A percentile compares a stretch with the other conserved stretches of the same genome.
Conservation (phyloP, 1,140 invertebrate species). For the Brachionus asplanchnoidis region DNA sequence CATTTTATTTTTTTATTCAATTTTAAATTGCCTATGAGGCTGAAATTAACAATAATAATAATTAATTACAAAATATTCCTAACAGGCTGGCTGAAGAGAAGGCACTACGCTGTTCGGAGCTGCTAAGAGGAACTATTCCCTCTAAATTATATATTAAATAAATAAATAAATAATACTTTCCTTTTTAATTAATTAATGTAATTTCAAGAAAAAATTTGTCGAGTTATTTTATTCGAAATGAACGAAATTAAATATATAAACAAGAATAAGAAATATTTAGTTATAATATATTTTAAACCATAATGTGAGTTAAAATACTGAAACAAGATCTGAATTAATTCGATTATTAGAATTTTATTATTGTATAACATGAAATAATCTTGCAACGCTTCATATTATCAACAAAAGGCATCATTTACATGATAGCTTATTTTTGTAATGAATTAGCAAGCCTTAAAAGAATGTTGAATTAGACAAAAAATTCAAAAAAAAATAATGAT, state of each 20-base stretch:
- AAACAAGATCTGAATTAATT: not conserved
- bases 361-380: not conserved
- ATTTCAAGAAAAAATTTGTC: not conserved
- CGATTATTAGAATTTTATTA: not conserved
- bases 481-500: not conserved
- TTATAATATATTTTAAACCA: not conserved
- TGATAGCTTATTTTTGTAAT: conserved; percentile 1
- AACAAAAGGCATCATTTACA: not conserved
- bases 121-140: no score
- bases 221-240: not conserved
- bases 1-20: no score
- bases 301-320: not conserved
- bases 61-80: no score
- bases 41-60: no score
- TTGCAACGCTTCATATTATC: not conserved
- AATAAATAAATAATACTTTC: no score
- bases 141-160: no score
- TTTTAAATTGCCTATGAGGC: no score
- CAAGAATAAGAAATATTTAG: conserved; percentile 18
- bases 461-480: not conserved
- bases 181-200: not conserved
- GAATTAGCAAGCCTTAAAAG: not conserved
- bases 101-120: no score
- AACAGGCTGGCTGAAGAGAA: no score
- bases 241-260: not conserved